Percentiles rank a stretch among this genome's conserved stretches.
phyloP scores from a whole-genome alignment of 2,888 invertebrate genomes.

The Pseudococcus longispinus region DNA sequence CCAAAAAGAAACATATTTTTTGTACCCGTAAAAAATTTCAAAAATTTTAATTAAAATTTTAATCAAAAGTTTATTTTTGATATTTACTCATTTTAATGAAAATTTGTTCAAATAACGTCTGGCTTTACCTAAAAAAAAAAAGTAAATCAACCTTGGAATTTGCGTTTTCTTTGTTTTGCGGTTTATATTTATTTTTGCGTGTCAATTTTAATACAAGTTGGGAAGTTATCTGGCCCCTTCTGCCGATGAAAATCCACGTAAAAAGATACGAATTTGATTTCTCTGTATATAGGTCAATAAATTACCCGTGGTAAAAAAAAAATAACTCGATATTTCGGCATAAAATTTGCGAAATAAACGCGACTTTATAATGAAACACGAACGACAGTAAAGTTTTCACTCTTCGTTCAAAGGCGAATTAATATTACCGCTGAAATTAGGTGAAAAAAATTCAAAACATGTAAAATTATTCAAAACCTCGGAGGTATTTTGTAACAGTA shows the following conservation, averaged over 20 bases:
- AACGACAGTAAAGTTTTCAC: neutral
- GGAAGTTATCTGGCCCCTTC: too few species aligned
- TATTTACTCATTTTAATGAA: too few species aligned
- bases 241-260: too few species aligned
- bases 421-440: neutral
- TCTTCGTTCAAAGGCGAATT: neutral
- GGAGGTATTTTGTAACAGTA: neutral
- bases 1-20: neutral
- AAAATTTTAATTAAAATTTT: neutral
- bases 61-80: too few species aligned
- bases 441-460: neutral
- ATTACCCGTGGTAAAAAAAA: neutral
- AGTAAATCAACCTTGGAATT: too few species aligned
- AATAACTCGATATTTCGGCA: neutral
- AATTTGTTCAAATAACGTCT: too few species aligned
- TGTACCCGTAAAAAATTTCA: neutral
- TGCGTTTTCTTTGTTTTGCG: too few species aligned
- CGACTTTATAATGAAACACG: neutral
- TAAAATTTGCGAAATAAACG: neutral
- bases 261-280: neutral
- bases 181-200: too few species aligned
- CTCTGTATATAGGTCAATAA: neutral
- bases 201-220: too few species aligned
- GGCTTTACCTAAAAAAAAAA: too few species aligned
- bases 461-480: conserved; percentile 12